phyloP scores from a whole-genome alignment of 2,113 vertebrate genomes.

The Cyphotilapia sp. region DNA sequence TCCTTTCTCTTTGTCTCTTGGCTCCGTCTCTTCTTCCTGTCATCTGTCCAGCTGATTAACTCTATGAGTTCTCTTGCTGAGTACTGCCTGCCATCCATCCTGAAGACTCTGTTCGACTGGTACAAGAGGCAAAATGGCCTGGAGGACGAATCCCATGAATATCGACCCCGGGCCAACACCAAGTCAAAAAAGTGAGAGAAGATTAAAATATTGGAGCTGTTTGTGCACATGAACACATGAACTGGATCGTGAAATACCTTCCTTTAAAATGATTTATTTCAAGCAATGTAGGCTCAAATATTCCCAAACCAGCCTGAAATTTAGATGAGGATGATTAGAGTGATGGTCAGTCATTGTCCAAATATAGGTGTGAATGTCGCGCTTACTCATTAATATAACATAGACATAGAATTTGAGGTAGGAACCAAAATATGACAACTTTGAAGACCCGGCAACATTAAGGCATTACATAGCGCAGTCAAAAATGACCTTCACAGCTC shows the following conservation, averaged over 20 bases:
- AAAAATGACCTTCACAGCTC: background rate
- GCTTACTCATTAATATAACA: background rate
- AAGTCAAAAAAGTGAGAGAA: slow-evolving; percentile 90
- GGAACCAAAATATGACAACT: background rate
- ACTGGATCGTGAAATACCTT: background rate
- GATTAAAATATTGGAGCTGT: background rate
- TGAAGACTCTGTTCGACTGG: slow-evolving; percentile 96
- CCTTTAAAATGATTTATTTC: background rate
- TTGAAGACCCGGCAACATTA: background rate
- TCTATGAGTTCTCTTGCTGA: slow-evolving; percentile 97
- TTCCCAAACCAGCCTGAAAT: background rate
- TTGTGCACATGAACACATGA: background rate
- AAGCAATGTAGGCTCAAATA: background rate
- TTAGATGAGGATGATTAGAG: background rate
- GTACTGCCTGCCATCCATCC: slow-evolving; percentile 95
- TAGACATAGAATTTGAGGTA: background rate
- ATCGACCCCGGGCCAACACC: slow-evolving; percentile 92
- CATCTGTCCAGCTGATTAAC: slow-evolving; percentile 81
- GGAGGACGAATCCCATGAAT: slow-evolving; percentile 97
- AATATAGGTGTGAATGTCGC: background rate
- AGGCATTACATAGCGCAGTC: background rate
- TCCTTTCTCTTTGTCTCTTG: background rate
- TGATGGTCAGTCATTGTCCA: background rate
- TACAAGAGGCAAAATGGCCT: slow-evolving; percentile 98
- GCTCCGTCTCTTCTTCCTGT: background rate